Percentiles rank a stretch among this genome's conserved stretches.
Conservation (phyloP, 2,888 invertebrate genomes). For the Cantharis nigra region DNA sequence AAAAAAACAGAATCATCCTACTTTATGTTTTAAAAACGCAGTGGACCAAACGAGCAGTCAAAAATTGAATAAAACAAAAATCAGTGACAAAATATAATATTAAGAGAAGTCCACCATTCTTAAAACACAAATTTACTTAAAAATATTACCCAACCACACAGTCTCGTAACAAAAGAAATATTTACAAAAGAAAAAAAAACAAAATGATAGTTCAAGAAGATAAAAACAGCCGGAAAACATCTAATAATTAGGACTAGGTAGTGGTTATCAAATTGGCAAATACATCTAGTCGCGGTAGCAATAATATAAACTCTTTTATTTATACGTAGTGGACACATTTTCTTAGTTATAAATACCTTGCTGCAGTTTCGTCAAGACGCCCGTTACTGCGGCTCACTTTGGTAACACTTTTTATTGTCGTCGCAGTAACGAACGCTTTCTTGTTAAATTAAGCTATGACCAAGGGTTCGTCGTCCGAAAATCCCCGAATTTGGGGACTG, state of each 20-base stretch:
- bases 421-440: background rate
- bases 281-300: constrained; percentile 23
- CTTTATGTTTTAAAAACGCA: background rate
- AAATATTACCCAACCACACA: background rate
- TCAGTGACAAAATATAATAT: background rate
- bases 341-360: constrained; percentile 17
- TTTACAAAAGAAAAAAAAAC: background rate
- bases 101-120: background rate
- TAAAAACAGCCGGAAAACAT: constrained; percentile 14
- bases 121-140: background rate
- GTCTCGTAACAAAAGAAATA: constrained; percentile 2
- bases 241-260: constrained; percentile 10
- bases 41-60: background rate
- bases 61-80: background rate
- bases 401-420: background rate
- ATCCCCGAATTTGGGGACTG: constrained; percentile 86
- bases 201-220: constrained; percentile 5
- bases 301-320: constrained; percentile 22
- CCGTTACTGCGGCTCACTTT: constrained; percentile 2
- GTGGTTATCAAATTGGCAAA: constrained; percentile 20
- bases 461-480: constrained; percentile 92
- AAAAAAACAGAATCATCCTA: background rate
- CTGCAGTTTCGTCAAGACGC: constrained; percentile 3
- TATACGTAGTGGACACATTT: constrained; percentile 23
- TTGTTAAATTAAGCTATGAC: constrained; percentile 74